phyloP scores from a whole-genome alignment of 2,113 vertebrate genomes.

The Dolichotis patagonum region DNA sequence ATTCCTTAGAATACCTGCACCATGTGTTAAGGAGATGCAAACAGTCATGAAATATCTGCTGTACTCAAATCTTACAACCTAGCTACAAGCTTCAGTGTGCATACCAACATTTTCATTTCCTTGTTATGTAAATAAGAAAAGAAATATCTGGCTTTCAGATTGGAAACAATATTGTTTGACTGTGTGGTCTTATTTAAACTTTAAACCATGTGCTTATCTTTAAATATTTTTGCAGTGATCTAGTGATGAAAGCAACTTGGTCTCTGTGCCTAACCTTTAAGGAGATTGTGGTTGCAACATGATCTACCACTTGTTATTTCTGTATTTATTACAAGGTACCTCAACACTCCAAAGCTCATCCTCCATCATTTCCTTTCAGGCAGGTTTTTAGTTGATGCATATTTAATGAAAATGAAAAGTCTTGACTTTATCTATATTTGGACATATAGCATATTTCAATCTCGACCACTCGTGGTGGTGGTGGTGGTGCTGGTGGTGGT shows the following conservation, averaged over 20 bases:
- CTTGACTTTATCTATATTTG: slow-evolving; percentile 21
- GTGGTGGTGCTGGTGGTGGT: background rate
- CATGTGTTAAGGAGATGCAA: background rate
- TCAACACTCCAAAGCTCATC: background rate
- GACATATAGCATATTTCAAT: slow-evolving; percentile 17
- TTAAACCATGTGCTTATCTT: background rate
- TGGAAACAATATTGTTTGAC: slow-evolving; percentile 41
- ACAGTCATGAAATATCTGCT: background rate
- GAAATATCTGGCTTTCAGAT: slow-evolving; percentile 24
- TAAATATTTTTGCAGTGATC: slow-evolving; percentile 10
- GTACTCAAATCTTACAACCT: background rate
- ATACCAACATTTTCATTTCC: background rate
- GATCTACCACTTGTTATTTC: slow-evolving; percentile 47
- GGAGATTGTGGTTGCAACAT: background rate
- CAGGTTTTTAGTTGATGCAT: slow-evolving; percentile 1
- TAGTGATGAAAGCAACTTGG: slow-evolving; percentile 4
- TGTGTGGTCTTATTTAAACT: slow-evolving; percentile 38
- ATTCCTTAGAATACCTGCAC: background rate
- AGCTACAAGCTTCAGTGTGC: background rate
- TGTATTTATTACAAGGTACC: background rate
- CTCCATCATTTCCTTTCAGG: slow-evolving; percentile 35
- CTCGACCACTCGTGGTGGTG: background rate
- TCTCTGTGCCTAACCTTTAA: slow-evolving; percentile 20
- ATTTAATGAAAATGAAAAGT: slow-evolving; percentile 53
- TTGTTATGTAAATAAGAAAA: slow-evolving; percentile 45